Conservation (phyloP, 2,888 invertebrate genomes). For the Phyllotreta cruciferae region DNA sequence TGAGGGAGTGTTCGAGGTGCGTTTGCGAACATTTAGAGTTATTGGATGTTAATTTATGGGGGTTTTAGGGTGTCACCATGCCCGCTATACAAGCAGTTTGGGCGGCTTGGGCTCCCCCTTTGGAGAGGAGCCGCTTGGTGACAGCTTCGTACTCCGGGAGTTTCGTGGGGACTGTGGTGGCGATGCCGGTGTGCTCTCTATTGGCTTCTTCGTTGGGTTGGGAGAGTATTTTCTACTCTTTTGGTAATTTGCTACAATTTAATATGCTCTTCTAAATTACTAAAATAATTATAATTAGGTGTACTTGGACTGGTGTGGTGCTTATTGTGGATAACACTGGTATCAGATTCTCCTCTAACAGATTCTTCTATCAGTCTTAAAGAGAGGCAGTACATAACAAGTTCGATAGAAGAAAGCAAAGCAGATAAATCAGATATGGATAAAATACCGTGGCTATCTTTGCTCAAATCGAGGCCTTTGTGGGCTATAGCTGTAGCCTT, state of each 20-base stretch:
- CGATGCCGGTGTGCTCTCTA: constrained; percentile 79
- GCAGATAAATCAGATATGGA: constrained; percentile 60
- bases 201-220: constrained; percentile 76
- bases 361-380: constrained; percentile 75
- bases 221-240: constrained; percentile 83
- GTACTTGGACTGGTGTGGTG: constrained; percentile 76
- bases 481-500: constrained; percentile 86
- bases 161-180: constrained; percentile 82
- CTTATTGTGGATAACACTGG: constrained; percentile 72
- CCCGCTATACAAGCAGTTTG: constrained; percentile 83
- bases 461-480: constrained; percentile 77
- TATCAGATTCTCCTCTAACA: constrained; percentile 76
- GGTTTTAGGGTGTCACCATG: constrained; percentile 72
- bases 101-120: constrained; percentile 83
- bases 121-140: constrained; percentile 78
- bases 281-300: constrained; percentile 56
- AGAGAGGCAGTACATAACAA: constrained; percentile 77
- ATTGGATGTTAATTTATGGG: background rate
- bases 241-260: constrained; percentile 50
- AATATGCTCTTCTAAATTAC: background rate
- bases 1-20: constrained; percentile 54
- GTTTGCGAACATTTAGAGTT: no score
- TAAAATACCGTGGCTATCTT: constrained; percentile 78
- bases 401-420: constrained; percentile 63
- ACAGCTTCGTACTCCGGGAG: constrained; percentile 85